A percentile compares a stretch with the other conserved stretches of the same genome.
phyloP scores from a whole-genome alignment of 2,113 vertebrate genomes.

The Sphaerodactylus townsendi region DNA sequence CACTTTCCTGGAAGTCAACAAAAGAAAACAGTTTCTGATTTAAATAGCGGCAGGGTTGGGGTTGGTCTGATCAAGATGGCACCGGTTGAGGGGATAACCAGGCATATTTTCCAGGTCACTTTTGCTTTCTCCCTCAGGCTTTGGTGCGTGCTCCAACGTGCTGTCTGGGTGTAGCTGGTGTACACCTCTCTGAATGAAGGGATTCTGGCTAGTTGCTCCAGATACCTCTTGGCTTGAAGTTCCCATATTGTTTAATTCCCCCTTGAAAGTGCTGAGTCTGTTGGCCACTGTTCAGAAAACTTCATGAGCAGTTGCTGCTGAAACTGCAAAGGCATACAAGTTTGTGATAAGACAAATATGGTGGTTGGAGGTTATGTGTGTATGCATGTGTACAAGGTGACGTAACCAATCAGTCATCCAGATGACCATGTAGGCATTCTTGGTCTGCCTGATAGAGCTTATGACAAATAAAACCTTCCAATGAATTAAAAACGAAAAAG shows the following conservation, averaged over 20 bases:
- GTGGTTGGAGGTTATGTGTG: neutral
- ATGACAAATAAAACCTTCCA: neutral
- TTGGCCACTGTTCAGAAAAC: neutral
- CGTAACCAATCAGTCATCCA: too few relatives aligned
- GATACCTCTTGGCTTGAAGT: neutral
- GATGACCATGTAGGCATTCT: neutral
- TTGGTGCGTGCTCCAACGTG: neutral
- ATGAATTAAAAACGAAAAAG: neutral
- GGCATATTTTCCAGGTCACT: neutral
- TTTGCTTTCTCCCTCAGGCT: neutral
- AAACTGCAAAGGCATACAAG: neutral
- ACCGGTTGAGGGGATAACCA: neutral
- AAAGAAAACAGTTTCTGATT: neutral
- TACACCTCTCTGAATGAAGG: neutral
- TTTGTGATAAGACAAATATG: neutral
- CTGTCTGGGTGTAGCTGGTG: constrained; percentile 5
- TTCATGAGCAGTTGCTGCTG: neutral
- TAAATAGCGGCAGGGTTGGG: neutral
- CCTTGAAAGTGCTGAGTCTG: neutral
- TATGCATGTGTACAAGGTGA: neutral
- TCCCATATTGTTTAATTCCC: neutral
- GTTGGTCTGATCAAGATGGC: neutral
- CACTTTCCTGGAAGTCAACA: neutral
- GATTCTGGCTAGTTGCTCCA: neutral
- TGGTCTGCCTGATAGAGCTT: neutral